Percentiles rank a stretch among this genome's conserved stretches.
Evolutionary conservation across 2,113 vertebrate genomes (phyloP).

Genomic region (Rhinolophus sinicus): DNA sequence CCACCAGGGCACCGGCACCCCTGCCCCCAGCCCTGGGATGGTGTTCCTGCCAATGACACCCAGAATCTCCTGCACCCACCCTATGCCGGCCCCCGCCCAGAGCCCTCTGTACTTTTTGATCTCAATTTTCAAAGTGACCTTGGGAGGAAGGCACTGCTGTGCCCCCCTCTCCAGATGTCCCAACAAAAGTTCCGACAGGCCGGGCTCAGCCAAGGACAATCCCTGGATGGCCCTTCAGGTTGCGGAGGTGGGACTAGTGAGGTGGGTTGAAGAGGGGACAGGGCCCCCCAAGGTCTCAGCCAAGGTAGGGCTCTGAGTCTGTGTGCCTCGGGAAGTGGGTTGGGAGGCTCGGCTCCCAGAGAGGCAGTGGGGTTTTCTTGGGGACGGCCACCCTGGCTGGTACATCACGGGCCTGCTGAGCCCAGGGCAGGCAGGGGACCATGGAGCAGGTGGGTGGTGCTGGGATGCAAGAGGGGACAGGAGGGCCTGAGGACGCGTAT

Average conservation of each 20-base stretch:
- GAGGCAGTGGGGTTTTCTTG: background rate
- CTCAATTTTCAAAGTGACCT: rapidly evolving
- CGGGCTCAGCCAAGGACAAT: background rate
- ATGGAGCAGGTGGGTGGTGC: background rate
- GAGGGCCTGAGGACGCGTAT: rapidly evolving
- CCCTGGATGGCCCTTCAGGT: background rate
- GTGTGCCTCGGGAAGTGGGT: rapidly evolving
- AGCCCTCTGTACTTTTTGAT: rapidly evolving
- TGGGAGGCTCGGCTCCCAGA: too few relatives aligned
- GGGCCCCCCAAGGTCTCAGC: background rate
- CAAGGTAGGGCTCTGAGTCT: background rate
- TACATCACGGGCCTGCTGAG: background rate
- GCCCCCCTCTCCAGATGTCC: background rate
- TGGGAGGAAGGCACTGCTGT: rapidly evolving
- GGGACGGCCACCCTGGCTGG: background rate
- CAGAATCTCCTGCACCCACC: rapidly evolving
- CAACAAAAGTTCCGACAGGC: background rate
- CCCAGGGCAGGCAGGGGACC: background rate
- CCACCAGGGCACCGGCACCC: background rate
- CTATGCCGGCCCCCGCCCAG: background rate
- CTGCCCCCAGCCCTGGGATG: background rate
- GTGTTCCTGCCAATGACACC: rapidly evolving
- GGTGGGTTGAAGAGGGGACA: background rate
- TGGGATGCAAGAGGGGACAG: background rate
- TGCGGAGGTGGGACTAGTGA: background rate